Conservation (phyloP, 2,113 vertebrate genomes). For the Rattus rattus region DNA sequence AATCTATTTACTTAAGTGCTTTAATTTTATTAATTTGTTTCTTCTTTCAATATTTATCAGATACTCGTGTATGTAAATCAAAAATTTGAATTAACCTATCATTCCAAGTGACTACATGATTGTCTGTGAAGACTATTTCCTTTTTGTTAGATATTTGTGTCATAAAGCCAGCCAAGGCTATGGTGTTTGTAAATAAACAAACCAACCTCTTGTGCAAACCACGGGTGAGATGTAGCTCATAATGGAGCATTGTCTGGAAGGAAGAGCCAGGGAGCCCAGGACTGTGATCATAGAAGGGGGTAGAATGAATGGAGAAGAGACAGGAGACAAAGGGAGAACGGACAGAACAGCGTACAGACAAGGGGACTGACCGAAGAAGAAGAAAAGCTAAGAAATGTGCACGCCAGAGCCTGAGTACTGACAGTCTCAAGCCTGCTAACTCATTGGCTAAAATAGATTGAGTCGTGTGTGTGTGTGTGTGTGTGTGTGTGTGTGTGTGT, state of each 20-base stretch:
- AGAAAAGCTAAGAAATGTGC: neutral
- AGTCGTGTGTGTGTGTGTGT: neutral
- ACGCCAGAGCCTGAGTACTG: neutral
- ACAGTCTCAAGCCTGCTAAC: neutral
- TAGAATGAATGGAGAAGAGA: neutral
- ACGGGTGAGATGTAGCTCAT: neutral
- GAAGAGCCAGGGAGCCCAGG: neutral
- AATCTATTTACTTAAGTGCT: neutral
- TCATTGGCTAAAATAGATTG: neutral
- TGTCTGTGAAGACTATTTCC: neutral
- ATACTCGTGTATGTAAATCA: neutral
- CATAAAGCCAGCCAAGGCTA: neutral
- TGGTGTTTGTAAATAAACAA: neutral
- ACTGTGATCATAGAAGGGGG: neutral
- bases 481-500: neutral
- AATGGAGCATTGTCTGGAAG: too few species aligned
- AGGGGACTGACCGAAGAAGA: neutral
- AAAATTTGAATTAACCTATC: neutral
- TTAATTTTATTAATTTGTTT: neutral
- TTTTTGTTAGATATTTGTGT: neutral
- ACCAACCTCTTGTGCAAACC: neutral
- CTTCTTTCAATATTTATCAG: neutral
- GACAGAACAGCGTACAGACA: too few species aligned
- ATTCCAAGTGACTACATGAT: neutral
- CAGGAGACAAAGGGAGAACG: neutral